These are phyloP conservation scores for Sinhomidia bicolor DNA, from an alignment of 2,888 invertebrate genomes.

Conservation along the genomic window DNA sequence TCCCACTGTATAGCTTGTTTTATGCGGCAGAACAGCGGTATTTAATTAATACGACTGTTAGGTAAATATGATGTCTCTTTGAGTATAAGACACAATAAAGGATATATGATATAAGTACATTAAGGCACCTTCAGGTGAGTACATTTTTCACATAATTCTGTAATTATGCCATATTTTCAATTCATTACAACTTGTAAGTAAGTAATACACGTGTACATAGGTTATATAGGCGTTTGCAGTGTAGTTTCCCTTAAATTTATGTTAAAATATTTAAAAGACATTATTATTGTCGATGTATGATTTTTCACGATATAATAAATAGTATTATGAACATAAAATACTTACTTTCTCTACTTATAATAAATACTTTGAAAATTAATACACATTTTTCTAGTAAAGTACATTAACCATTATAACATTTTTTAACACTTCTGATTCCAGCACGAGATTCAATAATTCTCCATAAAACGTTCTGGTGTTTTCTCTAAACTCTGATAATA, in stretches of 20 bases:
- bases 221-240: not conserved
- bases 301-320: conserved; percentile 17
- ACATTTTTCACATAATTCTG: conserved; percentile 52
- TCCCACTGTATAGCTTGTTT: conserved; percentile 59
- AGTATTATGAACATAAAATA: conserved; percentile 34
- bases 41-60: conserved; percentile 73
- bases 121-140: conserved; percentile 74
- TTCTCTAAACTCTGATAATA: not conserved
- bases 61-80: conserved; percentile 75
- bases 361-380: conserved; percentile 35
- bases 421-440: not conserved
- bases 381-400: not conserved
- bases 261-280: conserved; percentile 33
- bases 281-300: conserved; percentile 37
- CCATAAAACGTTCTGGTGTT: not conserved
- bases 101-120: conserved; percentile 68
- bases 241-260: conserved; percentile 29
- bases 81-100: conserved; percentile 68
- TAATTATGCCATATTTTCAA: conserved; percentile 46
- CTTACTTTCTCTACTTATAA: not conserved
- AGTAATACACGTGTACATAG: not conserved
- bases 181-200: conserved; percentile 15
- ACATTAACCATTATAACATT: not conserved
- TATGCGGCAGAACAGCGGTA: conserved; percentile 69
- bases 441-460: not conserved